Conservation (phyloP, 1,140 invertebrate genomes). For the Pristionchus pacificus region DNA sequence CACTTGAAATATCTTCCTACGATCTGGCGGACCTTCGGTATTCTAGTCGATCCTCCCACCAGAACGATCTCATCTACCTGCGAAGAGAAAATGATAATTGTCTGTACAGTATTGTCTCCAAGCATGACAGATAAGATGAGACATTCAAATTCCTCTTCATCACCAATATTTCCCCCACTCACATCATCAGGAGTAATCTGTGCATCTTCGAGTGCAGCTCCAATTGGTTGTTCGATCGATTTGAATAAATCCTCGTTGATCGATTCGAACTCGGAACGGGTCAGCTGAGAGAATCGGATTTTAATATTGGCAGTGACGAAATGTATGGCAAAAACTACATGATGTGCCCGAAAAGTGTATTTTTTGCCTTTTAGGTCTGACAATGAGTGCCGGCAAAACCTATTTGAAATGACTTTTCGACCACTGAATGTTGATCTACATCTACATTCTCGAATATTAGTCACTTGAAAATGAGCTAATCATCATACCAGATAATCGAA, state of each 20-base stretch:
- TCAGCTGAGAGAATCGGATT: conserved; percentile 55
- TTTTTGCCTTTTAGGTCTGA: too few relatives aligned
- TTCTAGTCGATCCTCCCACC: conserved; percentile 45
- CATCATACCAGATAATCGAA: conserved; percentile 60
- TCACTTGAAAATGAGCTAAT: too few relatives aligned
- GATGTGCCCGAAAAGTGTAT: too few relatives aligned
- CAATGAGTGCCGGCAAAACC: too few relatives aligned
- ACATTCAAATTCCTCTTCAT: conserved; percentile 57
- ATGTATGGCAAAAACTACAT: neutral
- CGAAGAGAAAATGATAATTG: neutral
- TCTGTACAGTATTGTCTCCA: too few relatives aligned
- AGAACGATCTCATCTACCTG: conserved; percentile 29
- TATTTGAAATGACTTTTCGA: too few relatives aligned
- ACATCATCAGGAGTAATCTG: conserved; percentile 53
- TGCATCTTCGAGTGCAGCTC: conserved; percentile 45
- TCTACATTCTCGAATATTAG: too few relatives aligned
- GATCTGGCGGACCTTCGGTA: conserved; percentile 60
- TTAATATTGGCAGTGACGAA: conserved; percentile 1
- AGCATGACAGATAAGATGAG: too few relatives aligned
- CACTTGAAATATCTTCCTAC: conserved; percentile 59
- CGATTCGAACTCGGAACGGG: conserved; percentile 60
- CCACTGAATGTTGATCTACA: too few relatives aligned
- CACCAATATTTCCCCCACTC: conserved; percentile 62
- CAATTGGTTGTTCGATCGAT: conserved; percentile 54
- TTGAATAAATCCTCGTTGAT: conserved; percentile 60